Base-by-base conservation (phyloP, 37 sponge, comb jelly and placozoan genomes). In the Lycopodina hypogea region DNA sequence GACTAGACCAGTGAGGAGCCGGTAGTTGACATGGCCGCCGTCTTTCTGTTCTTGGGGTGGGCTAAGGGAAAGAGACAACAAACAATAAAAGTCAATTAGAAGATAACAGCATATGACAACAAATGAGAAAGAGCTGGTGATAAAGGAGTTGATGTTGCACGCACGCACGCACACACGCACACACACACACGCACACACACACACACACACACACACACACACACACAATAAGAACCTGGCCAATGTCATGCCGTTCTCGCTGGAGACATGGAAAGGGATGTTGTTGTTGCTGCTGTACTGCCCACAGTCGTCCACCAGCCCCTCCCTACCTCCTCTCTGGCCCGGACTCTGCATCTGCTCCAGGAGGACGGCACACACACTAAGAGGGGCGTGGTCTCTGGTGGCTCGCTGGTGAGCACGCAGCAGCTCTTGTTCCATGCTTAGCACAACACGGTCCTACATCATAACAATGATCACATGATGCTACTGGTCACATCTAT, bases 371-470 rank as follows among this genome's bases (percentile, higher is more conserved):
- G 82, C 19, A 42, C 91, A 90, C n/a, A 61, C 83, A 51, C 72
- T 90, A 67, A 82, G 56, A 17, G 79, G 75, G 22, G 75, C 42
- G 58, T 57, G 68, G 65, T 26, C 34, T 37, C 41, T 53, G n/a
- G 33, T 68, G 67, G 71, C 78, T 56, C 80, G 77, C 39, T 81
- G 76, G 51, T 90, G 87, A 21, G 83, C 87, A 12, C 91, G 42
- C 22, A 85, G 33, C 50, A 90, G 52, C 52, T 85, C 91, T 45
- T 81, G 78, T 55, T 86, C 83, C 75, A 90, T 65, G 32, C 69
- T 77, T 32, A 86, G 36, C 45, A 74, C 57, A 24, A 90, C 21
- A 21, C 83, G 87, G 65, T 90, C 91, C 86, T 90, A 32, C 3
- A 8, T 19, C 11, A 65, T 45, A 45, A 45, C 8, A 45, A 53